phyloP scores from a whole-genome alignment of 2,797 vertebrate genomes.

The Luscinia luscinia region DNA sequence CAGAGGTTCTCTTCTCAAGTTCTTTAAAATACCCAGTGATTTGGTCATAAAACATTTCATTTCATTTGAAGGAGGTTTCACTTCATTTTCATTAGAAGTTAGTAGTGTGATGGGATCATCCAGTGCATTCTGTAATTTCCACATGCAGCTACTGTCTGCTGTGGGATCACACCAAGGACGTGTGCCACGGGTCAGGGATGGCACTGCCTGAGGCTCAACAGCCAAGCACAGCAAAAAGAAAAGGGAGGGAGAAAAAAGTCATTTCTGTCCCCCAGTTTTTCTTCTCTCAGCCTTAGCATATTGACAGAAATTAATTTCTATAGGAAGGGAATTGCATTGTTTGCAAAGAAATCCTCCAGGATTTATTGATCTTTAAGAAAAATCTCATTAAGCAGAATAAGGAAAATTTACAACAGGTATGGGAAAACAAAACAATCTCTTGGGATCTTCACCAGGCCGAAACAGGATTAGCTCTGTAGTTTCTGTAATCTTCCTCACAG shows the following conservation, averaged over 20 bases:
- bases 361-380: constrained; percentile 76
- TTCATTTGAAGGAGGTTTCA: neutral
- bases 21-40: constrained; percentile 21
- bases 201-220: neutral
- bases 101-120: neutral
- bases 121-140: neutral
- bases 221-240: neutral
- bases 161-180: neutral
- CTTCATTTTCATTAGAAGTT: neutral
- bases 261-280: constrained; percentile 1
- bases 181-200: neutral
- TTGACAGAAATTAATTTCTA: constrained; percentile 52
- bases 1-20: neutral
- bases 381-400: constrained; percentile 69
- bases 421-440: constrained; percentile 50
- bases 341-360: constrained; percentile 68
- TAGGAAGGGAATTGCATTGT: constrained; percentile 39
- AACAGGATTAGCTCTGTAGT: constrained; percentile 87
- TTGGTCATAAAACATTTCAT: neutral
- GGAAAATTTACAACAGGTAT: constrained; percentile 68
- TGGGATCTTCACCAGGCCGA: constrained; percentile 77
- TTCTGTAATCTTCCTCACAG: constrained; percentile 86
- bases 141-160: neutral
- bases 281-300: neutral
- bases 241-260: neutral